A percentile compares a stretch with the other conserved stretches of the same genome.
Conservation (phyloP, 2,113 vertebrate species). For the Coptodon rendalli region DNA sequence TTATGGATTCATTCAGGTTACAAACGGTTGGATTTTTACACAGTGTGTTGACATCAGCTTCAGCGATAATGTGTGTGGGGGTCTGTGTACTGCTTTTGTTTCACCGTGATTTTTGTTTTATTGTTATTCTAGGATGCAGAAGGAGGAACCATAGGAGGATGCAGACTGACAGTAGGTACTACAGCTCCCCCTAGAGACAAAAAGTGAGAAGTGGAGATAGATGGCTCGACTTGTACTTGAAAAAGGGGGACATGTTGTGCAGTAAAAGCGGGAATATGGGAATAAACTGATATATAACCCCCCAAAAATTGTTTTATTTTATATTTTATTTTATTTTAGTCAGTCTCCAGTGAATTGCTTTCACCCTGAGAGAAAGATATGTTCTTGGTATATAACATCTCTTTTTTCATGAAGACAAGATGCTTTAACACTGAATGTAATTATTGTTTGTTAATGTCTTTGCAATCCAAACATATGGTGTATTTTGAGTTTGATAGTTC, state of each 20-base stretch:
- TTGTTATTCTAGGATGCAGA: not conserved
- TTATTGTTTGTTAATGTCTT: not conserved
- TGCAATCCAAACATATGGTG: not conserved
- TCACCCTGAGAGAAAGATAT: not conserved
- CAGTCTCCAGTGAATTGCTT: not conserved
- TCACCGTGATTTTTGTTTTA: not conserved
- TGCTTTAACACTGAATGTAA: not conserved
- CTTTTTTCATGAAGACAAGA: not conserved
- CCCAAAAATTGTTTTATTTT: not conserved
- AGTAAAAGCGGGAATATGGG: not conserved
- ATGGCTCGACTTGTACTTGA: not conserved
- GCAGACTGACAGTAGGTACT: not conserved
- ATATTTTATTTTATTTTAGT: not conserved
- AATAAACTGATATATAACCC: not conserved
- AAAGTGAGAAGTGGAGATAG: not conserved
- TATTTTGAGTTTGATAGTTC: not conserved
- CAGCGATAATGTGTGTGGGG: not conserved
- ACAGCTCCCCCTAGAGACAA: not conserved
- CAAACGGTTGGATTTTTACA: not conserved
- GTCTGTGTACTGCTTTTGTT: not conserved
- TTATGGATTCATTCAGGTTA: not conserved
- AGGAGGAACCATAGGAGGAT: not conserved
- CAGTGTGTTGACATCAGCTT: not conserved
- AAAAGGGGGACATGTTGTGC: not conserved
- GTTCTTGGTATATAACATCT: not conserved